A percentile compares a stretch with the other conserved stretches of the same genome.
These are phyloP conservation scores for Polypedilum pembai DNA, from an alignment of 1,140 invertebrate species.

Conservation along the genomic window DNA sequence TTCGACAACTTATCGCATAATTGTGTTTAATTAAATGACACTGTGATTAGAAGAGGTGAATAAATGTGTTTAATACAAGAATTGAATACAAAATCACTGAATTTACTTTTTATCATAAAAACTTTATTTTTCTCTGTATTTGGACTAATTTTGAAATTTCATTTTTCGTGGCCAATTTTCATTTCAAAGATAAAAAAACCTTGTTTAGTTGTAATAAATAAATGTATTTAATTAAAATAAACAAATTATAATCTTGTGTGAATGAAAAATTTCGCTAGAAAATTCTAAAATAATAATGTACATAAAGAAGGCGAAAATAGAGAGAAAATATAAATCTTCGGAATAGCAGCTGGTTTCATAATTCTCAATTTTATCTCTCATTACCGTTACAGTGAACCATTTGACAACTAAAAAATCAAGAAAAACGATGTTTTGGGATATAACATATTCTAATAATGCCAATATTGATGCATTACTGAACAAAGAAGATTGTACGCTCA, in stretches of 20 bases:
- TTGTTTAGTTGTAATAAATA: not conserved
- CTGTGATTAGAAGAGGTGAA: conserved; percentile 8
- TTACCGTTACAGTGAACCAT: conserved; percentile 5
- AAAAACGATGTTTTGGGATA: conserved; percentile 73
- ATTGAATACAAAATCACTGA: too few species aligned
- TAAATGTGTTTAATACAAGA: too few species aligned
- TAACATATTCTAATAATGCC: conserved; percentile 60
- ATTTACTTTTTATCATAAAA: too few species aligned
- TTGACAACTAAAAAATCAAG: conserved; percentile 6
- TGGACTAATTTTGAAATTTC: too few species aligned
- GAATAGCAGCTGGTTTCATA: not conserved
- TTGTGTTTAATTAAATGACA: conserved; percentile 13
- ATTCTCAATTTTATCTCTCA: not conserved
- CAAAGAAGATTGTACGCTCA: conserved; percentile 78
- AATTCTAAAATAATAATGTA: not conserved
- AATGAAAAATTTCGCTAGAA: not conserved
- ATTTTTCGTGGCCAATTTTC: too few species aligned
- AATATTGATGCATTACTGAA: conserved; percentile 67
- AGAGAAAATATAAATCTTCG: not conserved
- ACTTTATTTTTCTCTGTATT: too few species aligned
- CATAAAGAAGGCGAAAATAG: not conserved
- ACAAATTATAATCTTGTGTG: not conserved
- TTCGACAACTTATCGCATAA: not conserved
- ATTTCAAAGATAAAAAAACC: too few species aligned
- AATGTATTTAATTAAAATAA: not conserved